Evolutionary conservation across 1,140 invertebrate species (phyloP).

Genomic region (Zaprionus gabonicus): DNA sequence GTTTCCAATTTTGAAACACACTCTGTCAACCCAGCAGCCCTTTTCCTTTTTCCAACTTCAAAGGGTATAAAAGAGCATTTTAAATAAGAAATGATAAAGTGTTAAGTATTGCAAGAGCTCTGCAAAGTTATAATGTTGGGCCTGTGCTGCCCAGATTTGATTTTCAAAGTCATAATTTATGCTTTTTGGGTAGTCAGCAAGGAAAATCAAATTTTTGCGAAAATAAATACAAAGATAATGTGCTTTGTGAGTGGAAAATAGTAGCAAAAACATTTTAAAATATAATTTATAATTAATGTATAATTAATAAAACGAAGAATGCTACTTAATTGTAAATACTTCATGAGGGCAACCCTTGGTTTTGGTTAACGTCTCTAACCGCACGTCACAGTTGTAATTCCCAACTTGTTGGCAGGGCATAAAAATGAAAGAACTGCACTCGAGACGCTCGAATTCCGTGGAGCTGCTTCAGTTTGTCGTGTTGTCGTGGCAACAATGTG

Average conservation of each 20-base stretch:
- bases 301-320: neutral
- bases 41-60: neutral
- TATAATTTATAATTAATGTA: too few species aligned
- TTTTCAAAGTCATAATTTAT: neutral
- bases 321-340: neutral
- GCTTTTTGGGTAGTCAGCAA: slow-evolving; percentile 1
- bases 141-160: neutral
- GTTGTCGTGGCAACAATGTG: slow-evolving; percentile 70
- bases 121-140: neutral
- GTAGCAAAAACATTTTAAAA: neutral
- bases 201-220: neutral
- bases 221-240: neutral
- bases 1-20: too few species aligned
- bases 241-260: neutral
- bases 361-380: neutral
- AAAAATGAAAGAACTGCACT: slow-evolving; percentile 68
- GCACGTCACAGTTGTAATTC: slow-evolving; percentile 23
- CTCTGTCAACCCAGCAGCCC: neutral
- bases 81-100: slow-evolving; percentile 6
- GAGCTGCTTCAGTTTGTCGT: slow-evolving; percentile 36
- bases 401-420: slow-evolving; percentile 5
- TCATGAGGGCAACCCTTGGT: neutral
- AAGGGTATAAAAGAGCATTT: slow-evolving; percentile 2
- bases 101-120: neutral
- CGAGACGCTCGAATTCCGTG: slow-evolving; percentile 55